Percentiles rank a stretch among this genome's conserved stretches.
Evolutionary conservation across 1,140 invertebrate genomes (phyloP).

Genomic region (Pachypeltis micranthus): DNA sequence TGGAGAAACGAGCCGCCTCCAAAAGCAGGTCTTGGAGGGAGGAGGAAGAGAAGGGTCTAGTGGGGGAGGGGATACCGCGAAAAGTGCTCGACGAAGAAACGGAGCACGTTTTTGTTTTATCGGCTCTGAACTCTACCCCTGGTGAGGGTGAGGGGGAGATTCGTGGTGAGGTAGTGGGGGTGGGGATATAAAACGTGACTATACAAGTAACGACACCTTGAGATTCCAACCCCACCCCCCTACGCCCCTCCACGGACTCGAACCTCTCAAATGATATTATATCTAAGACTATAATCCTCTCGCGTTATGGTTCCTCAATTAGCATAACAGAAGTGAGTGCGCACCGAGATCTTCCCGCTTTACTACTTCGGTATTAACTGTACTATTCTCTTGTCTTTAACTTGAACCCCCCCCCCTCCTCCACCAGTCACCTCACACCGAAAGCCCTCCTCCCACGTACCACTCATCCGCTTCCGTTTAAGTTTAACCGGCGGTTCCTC

Average conservation of each 20-base stretch:
- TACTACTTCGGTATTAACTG: constrained; percentile 1
- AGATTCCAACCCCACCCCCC: too few relatives aligned
- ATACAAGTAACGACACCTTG: constrained; percentile 13
- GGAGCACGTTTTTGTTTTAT: constrained; percentile 14
- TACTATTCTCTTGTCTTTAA: constrained; percentile 1
- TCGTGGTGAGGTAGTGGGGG: too few relatives aligned
- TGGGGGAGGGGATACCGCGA: too few relatives aligned
- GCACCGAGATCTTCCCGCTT: background rate
- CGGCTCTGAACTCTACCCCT: background rate
- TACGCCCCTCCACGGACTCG: too few relatives aligned
- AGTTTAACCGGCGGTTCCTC: background rate
- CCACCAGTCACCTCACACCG: too few relatives aligned
- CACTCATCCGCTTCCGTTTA: background rate
- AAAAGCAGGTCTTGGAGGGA: too few relatives aligned
- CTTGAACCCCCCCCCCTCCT: background rate
- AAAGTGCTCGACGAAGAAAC: background rate
- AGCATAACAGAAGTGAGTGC: constrained; percentile 2
- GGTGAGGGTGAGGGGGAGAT: background rate
- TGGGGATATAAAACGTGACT: constrained; percentile 16
- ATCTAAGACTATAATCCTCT: background rate
- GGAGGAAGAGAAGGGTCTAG: too few relatives aligned
- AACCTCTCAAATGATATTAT: background rate
- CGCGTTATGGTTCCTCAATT: background rate
- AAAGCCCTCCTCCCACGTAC: too few relatives aligned
- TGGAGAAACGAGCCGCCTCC: background rate